phyloP scores from a whole-genome alignment of 2,888 invertebrate species.

The Cetonia aurata region DNA sequence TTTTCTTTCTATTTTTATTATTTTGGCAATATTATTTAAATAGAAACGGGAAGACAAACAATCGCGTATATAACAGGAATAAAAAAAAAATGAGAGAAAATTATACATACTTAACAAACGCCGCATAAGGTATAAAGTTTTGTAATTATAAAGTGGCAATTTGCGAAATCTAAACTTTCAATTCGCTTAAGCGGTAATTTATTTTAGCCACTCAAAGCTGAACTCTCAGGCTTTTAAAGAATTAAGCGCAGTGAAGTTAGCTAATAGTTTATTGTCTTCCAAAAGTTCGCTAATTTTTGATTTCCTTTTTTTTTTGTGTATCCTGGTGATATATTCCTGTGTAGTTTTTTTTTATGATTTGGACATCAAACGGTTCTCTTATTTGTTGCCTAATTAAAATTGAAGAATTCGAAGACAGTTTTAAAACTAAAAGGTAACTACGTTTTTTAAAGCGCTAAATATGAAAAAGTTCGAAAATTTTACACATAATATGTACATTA shows the following conservation, averaged over 20 bases:
- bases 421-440: conserved; percentile 3
- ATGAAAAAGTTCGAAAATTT: conserved; percentile 27
- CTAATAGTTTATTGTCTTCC: conserved; percentile 56
- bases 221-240: neutral
- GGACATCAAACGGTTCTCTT: neutral
- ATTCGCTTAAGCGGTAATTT: no score
- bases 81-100: neutral
- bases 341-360: neutral
- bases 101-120: no score
- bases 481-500: conserved; percentile 20
- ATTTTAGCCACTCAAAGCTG: neutral
- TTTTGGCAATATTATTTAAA: conserved; percentile 56
- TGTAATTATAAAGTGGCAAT: no score
- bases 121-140: no score
- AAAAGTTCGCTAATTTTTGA: conserved; percentile 50
- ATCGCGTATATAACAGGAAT: conserved; percentile 20
- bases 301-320: conserved; percentile 14
- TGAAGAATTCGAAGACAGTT: neutral
- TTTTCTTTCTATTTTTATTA: conserved; percentile 53
- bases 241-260: conserved; percentile 45
- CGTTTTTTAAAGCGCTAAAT: conserved; percentile 28
- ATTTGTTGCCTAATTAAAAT: conserved; percentile 6
- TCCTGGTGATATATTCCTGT: neutral
- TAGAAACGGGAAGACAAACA: conserved; percentile 53
- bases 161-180: no score